These are phyloP conservation scores for Hydrocynus forskahlii DNA, from an alignment of 2,797 vertebrate species.

Conservation along the genomic window DNA sequence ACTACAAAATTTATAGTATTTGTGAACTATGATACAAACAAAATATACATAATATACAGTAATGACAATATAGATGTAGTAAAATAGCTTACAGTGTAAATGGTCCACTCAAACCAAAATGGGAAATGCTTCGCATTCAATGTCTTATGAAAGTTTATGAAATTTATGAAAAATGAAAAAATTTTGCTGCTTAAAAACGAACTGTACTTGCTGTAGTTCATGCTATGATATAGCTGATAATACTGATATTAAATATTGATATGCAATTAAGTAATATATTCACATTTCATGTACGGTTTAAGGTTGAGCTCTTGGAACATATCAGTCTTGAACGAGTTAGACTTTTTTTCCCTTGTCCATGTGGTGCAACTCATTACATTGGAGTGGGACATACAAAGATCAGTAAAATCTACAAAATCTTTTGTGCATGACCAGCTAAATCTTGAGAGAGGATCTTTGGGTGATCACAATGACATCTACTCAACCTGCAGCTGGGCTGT, in stretches of 20 bases:
- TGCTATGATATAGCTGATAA: slow-evolving; percentile 54
- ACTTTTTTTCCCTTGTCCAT: not conserved
- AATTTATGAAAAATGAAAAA: not conserved
- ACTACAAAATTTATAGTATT: slow-evolving; percentile 82
- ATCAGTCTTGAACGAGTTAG: not conserved
- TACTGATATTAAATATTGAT: slow-evolving; percentile 61
- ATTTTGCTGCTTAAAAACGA: slow-evolving; percentile 17
- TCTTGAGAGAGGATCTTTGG: not conserved
- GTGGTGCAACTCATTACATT: not conserved
- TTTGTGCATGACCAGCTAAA: not conserved
- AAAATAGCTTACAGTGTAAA: slow-evolving; percentile 66
- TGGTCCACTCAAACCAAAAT: slow-evolving; percentile 56
- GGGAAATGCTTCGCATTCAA: slow-evolving; percentile 28
- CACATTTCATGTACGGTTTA: not conserved
- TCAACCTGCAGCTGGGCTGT: not conserved
- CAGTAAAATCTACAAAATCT: not conserved
- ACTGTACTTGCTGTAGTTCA: slow-evolving; percentile 16
- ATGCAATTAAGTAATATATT: slow-evolving; percentile 19
- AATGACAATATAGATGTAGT: slow-evolving; percentile 61
- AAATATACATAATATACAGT: slow-evolving; percentile 83
- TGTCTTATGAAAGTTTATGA: slow-evolving; percentile 2
- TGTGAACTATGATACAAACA: slow-evolving; percentile 79
- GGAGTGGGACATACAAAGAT: not conserved
- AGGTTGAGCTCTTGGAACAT: not conserved
- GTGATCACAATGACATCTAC: not conserved